These are phyloP conservation scores for Nerophis lumbriciformis DNA, from an alignment of 2,113 vertebrate genomes.

Conservation along the genomic window DNA sequence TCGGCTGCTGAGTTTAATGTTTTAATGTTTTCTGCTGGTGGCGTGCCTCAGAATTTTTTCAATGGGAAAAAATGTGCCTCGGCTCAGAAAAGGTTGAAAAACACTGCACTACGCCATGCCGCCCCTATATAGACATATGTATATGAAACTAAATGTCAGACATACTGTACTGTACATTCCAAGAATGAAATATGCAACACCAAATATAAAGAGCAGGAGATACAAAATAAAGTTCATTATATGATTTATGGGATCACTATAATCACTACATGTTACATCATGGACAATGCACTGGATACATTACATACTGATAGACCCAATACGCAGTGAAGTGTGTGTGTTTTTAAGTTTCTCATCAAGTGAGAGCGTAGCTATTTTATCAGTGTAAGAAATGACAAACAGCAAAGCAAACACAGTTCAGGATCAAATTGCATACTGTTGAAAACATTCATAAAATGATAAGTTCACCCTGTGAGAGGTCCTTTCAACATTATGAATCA, in stretches of 20 bases:
- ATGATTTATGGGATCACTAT: slow-evolving; percentile 4
- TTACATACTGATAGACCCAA: neutral
- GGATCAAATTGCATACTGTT: neutral
- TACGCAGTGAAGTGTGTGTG: slow-evolving; percentile 4
- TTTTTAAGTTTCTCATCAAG: slow-evolving; percentile 15
- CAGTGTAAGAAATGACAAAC: slow-evolving; percentile 1
- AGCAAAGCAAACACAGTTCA: neutral
- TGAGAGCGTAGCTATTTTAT: neutral
- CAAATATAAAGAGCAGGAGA: neutral
- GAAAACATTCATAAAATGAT: neutral
- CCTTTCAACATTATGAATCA: neutral
- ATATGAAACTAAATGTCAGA: neutral
- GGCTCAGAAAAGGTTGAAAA: too few relatives aligned
- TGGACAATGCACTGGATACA: slow-evolving; percentile 1
- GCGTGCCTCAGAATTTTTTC: too few relatives aligned
- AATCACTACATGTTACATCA: slow-evolving; percentile 1
- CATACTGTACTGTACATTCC: neutral
- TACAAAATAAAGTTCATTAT: neutral
- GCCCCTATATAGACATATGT: too few relatives aligned
- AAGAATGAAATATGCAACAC: neutral
- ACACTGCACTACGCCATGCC: too few relatives aligned
- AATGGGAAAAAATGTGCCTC: too few relatives aligned
- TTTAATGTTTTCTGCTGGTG: too few relatives aligned
- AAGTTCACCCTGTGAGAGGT: neutral
- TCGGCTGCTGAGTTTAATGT: too few relatives aligned